A percentile compares a stretch with the other conserved stretches of the same genome.
Evolutionary conservation across 2,797 vertebrate species (phyloP).

Genomic region (Eidolon dupreanum): DNA sequence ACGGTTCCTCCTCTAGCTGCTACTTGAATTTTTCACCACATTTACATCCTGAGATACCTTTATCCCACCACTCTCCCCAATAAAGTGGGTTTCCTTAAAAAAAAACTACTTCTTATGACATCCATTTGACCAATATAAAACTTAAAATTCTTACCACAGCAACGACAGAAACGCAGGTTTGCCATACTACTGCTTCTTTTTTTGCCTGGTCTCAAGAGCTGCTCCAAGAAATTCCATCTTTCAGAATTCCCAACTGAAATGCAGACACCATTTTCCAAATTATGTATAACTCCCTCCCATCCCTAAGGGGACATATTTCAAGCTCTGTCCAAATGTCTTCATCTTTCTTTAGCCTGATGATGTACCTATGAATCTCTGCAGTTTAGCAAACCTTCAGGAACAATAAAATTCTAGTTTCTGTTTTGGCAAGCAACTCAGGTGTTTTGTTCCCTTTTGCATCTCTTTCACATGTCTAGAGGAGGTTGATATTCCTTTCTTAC

Average conservation of each 20-base stretch:
- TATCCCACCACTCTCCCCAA: not conserved
- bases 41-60: not conserved
- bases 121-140: not conserved
- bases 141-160: not conserved
- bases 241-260: not conserved
- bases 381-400: not conserved
- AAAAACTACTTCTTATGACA: not conserved
- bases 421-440: not conserved
- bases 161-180: not conserved
- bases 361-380: not conserved
- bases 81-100: not conserved
- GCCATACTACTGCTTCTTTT: not conserved
- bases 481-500: not conserved
- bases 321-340: not conserved
- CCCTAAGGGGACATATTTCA: not conserved
- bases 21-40: not conserved
- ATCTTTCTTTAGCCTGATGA: not conserved
- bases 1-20: not conserved
- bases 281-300: not conserved
- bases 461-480: not conserved
- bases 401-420: not conserved
- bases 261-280: not conserved
- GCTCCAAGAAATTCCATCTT: not conserved
- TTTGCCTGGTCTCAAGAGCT: not conserved
- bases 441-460: not conserved